A percentile compares a stretch with the other conserved stretches of the same genome.
phyloP scores from a whole-genome alignment of 1,140 invertebrate species.

The Meloidogyne floridensis region DNA sequence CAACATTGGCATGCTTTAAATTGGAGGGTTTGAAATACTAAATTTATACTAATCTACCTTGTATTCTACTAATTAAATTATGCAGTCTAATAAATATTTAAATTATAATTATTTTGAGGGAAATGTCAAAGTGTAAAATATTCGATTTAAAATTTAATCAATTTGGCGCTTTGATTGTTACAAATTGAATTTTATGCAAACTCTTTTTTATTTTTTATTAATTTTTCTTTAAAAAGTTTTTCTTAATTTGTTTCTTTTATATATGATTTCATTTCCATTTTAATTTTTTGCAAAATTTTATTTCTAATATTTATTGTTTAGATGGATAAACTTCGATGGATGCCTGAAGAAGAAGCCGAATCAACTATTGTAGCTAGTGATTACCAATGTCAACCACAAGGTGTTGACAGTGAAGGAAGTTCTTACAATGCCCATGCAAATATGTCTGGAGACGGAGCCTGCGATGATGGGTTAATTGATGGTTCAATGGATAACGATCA shows the following conservation, averaged over 20 bases:
- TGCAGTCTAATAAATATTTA: not conserved
- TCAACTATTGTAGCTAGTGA: slow-evolving; percentile 15
- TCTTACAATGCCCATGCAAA: slow-evolving; percentile 7
- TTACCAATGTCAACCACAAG: not conserved
- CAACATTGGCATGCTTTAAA: slow-evolving; percentile 11
- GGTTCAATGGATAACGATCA: slow-evolving; percentile 16
- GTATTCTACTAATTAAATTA: no score
- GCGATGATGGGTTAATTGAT: slow-evolving; percentile 3
- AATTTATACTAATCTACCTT: no score
- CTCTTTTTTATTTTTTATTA: not conserved
- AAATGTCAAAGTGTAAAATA: slow-evolving; percentile 1
- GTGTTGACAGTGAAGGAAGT: slow-evolving; percentile 3
- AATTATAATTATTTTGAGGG: not conserved
- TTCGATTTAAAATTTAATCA: slow-evolving; percentile 1
- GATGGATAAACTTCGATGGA: slow-evolving; percentile 25
- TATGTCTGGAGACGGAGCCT: not conserved
- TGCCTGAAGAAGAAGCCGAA: slow-evolving; percentile 6
- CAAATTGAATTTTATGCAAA: not conserved
- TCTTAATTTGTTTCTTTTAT: no score
- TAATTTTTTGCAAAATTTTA: not conserved
- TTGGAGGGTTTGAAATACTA: not conserved
- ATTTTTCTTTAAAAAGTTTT: no score
- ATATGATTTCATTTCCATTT: not conserved
- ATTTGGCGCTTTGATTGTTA: not conserved
- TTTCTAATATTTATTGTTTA: not conserved